These are phyloP conservation scores for Euplexia lucipara DNA, from an alignment of 2,888 invertebrate species.

Conservation along the genomic window DNA sequence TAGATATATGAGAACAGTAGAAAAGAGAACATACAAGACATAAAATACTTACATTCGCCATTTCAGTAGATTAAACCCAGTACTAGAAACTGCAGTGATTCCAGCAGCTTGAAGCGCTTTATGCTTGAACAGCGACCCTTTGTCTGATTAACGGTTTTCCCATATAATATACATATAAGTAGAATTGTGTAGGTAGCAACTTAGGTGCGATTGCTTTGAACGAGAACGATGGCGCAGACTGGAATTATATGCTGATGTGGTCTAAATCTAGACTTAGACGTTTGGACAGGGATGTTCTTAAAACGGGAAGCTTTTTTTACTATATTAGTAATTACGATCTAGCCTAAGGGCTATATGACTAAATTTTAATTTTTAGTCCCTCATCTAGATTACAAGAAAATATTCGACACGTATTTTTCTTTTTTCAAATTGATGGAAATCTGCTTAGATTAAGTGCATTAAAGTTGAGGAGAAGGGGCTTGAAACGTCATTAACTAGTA, in stretches of 20 bases:
- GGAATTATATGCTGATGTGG: conserved; percentile 25
- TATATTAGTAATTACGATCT: too few species aligned
- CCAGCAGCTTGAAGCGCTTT: conserved; percentile 47
- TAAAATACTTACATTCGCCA: background rate
- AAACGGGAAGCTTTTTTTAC: too few species aligned
- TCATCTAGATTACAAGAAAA: too few species aligned
- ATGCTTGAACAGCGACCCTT: conserved; percentile 51
- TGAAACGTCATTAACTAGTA: too few species aligned
- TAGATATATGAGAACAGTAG: too few species aligned
- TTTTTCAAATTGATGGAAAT: too few species aligned
- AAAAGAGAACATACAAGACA: background rate
- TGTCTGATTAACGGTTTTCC: conserved; percentile 51
- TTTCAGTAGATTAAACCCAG: conserved; percentile 29
- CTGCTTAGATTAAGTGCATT: too few species aligned
- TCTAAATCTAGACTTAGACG: conserved; percentile 14
- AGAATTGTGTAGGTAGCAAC: conserved; percentile 7
- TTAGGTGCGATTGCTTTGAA: conserved; percentile 31
- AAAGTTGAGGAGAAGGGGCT: too few species aligned
- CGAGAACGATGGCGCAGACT: conserved; percentile 14
- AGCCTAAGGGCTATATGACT: too few species aligned
- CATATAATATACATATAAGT: background rate
- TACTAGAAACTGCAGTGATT: conserved; percentile 37
- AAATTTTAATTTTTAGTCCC: too few species aligned
- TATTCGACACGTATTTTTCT: too few species aligned
- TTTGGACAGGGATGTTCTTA: background rate